These are phyloP conservation scores for Axea sp. DNA, from an alignment of 2,888 invertebrate genomes.

Conservation along the genomic window DNA sequence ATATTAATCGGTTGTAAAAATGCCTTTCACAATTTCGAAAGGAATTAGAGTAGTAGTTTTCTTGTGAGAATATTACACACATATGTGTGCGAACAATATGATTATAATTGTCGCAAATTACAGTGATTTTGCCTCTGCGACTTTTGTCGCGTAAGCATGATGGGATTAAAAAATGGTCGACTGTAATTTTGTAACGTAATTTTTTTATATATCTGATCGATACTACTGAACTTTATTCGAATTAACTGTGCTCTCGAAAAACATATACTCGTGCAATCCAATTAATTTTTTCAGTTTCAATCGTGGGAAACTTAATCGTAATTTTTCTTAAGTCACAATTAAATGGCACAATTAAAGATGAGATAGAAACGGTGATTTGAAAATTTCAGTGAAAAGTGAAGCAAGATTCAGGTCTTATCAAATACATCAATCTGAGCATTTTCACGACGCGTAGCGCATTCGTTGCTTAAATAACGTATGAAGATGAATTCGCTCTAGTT, in stretches of 20 bases:
- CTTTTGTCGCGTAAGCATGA: neutral
- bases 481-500: slow-evolving; percentile 41
- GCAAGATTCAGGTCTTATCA: neutral
- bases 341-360: too few relatives aligned
- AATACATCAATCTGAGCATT: slow-evolving; percentile 21
- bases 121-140: slow-evolving; percentile 6
- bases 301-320: too few relatives aligned
- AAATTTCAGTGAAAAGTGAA: too few relatives aligned
- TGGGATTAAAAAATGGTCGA: slow-evolving; percentile 11
- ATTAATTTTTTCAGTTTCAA: too few relatives aligned
- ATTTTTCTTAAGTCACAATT: too few relatives aligned
- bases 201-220: too few relatives aligned
- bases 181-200: too few relatives aligned
- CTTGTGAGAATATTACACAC: slow-evolving; percentile 40
- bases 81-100: slow-evolving; percentile 35
- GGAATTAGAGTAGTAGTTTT: slow-evolving; percentile 45
- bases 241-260: too few relatives aligned
- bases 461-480: slow-evolving; percentile 13
- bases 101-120: slow-evolving; percentile 18
- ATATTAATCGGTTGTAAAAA: slow-evolving; percentile 49
- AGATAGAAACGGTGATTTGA: too few relatives aligned
- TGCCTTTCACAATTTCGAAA: slow-evolving; percentile 54
- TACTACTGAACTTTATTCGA: too few relatives aligned
- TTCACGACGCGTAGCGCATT: slow-evolving; percentile 14
- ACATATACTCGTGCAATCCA: too few relatives aligned